Evolutionary conservation across 2,888 invertebrate genomes (phyloP).

Genomic region (Stenchaetothrips biformis): DNA sequence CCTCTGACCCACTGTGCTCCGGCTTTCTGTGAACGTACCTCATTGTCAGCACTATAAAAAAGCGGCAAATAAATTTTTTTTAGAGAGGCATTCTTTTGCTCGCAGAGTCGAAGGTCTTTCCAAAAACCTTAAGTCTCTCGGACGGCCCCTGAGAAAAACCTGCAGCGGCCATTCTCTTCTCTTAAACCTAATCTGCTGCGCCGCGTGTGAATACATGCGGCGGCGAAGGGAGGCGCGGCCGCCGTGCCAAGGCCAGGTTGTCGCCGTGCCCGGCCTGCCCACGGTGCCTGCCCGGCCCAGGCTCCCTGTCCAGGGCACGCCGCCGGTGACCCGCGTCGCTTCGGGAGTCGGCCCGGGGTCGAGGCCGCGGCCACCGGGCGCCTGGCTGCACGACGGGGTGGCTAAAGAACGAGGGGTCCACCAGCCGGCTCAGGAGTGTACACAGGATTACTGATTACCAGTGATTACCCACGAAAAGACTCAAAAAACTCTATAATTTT

Average conservation of each 20-base stretch:
- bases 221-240: background rate
- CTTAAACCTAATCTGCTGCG: background rate
- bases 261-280: background rate
- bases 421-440: background rate
- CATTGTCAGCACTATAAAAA: no score
- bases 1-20: no score
- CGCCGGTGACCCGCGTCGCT: background rate
- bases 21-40: no score
- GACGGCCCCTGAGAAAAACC: no score
- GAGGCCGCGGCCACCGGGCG: background rate
- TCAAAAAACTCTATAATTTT: no score
- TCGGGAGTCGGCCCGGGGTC: background rate
- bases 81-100: no score
- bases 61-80: no score
- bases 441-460: background rate
- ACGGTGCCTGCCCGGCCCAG: background rate
- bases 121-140: no score
- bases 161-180: no score
- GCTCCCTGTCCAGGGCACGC: background rate
- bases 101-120: no score
- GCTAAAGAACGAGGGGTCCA: background rate
- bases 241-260: no score
- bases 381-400: background rate
- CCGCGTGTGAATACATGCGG: background rate
- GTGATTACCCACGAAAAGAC: no score